Percentiles rank a stretch among this genome's conserved stretches.
Conservation (phyloP, 2,888 invertebrate species). For the Diaperis boleti region DNA sequence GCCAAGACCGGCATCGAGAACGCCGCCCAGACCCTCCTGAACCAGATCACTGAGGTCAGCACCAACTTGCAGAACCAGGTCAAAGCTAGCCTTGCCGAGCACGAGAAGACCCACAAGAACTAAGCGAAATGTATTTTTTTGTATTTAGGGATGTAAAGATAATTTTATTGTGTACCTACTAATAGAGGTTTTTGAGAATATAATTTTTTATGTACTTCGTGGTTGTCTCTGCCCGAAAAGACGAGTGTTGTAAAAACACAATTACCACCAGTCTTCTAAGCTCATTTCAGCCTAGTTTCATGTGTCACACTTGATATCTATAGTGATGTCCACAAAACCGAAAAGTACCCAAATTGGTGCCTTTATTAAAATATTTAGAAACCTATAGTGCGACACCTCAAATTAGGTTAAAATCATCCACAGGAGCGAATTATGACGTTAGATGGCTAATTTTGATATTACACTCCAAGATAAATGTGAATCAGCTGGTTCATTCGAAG, state of each 20-base stretch:
- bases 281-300: not conserved
- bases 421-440: not conserved
- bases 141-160: not conserved
- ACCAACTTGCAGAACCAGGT: constrained; percentile 50
- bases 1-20: constrained; percentile 50
- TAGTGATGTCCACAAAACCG: not conserved
- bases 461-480: too few relatives aligned
- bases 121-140: constrained; percentile 7
- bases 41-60: constrained; percentile 52
- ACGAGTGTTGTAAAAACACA: too few relatives aligned
- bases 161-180: not conserved
- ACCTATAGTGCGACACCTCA: not conserved
- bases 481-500: too few relatives aligned
- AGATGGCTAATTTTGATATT: not conserved
- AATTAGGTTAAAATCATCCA: not conserved
- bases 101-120: constrained; percentile 41
- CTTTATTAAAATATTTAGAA: not conserved
- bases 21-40: constrained; percentile 50
- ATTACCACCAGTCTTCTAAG: not conserved
- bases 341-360: not conserved
- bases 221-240: too few relatives aligned
- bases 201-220: too few relatives aligned
- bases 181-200: too few relatives aligned
- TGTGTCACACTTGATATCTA: not conserved
- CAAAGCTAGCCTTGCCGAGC: constrained; percentile 43